A percentile compares a stretch with the other conserved stretches of the same genome.
These are phyloP conservation scores for Rutilus rutilus DNA, from an alignment of 2,113 vertebrate genomes.

Conservation along the genomic window DNA sequence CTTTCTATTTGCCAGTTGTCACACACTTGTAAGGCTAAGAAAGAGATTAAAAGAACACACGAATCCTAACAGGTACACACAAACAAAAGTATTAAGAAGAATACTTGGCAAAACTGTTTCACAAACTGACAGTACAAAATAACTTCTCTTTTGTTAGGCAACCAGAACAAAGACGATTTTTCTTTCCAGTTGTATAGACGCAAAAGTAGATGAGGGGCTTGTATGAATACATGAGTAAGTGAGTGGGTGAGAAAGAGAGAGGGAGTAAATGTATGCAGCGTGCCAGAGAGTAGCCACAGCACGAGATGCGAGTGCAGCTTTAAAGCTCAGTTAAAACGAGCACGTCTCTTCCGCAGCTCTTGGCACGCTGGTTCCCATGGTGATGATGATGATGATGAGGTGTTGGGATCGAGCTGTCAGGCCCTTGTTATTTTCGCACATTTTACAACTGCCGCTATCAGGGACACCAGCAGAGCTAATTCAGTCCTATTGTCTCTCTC, in stretches of 20 bases:
- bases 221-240: slow-evolving; percentile 15
- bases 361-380: slow-evolving; percentile 65
- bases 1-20: slow-evolving; percentile 35
- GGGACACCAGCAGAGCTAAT: slow-evolving; percentile 71
- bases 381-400: slow-evolving; percentile 74
- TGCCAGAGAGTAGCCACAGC: slow-evolving; percentile 35
- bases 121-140: slow-evolving; percentile 27
- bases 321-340: slow-evolving; percentile 43
- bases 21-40: slow-evolving; percentile 1
- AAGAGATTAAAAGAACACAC: slow-evolving; percentile 9
- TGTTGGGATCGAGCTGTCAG: slow-evolving; percentile 62
- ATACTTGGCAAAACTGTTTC: slow-evolving; percentile 6
- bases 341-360: slow-evolving; percentile 31
- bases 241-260: slow-evolving; percentile 25
- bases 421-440: slow-evolving; percentile 50
- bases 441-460: slow-evolving; percentile 44
- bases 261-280: slow-evolving; percentile 38
- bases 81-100: slow-evolving; percentile 3
- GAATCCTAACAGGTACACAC: background rate
- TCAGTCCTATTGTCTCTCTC: slow-evolving; percentile 58
- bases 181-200: background rate
- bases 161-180: background rate
- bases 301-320: slow-evolving; percentile 55
- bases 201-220: slow-evolving; percentile 7
- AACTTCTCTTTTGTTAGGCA: slow-evolving; percentile 7